Conservation (phyloP, 2,888 invertebrate genomes). For the Gordius sp. region DNA sequence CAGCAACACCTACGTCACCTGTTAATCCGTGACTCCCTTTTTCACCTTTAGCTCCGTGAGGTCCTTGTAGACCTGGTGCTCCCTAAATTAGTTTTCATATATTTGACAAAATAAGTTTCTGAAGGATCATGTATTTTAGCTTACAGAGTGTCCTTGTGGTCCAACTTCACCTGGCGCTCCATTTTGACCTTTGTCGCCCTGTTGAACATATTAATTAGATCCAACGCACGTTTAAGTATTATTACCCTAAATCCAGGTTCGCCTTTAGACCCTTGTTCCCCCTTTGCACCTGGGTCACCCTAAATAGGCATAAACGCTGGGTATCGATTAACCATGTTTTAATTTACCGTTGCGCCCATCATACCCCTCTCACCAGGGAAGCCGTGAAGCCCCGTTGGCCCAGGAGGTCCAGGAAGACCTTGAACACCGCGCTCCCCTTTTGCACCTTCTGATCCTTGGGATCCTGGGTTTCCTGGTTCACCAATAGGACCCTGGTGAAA, state of each 20-base stretch:
- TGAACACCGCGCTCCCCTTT: slow-evolving; percentile 14
- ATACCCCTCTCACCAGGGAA: slow-evolving; percentile 16
- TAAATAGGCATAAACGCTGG: not conserved
- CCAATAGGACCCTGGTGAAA: not conserved
- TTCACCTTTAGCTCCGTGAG: not conserved
- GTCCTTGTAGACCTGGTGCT: not conserved
- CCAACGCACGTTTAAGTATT: not conserved
- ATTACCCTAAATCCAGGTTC: slow-evolving; percentile 18
- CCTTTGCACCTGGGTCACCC: slow-evolving; percentile 1
- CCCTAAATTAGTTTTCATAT: not conserved
- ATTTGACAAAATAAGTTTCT: too few species aligned
- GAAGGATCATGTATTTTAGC: too few species aligned
- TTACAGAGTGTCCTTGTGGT: not conserved
- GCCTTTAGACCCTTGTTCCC: slow-evolving; percentile 5
- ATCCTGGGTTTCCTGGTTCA: slow-evolving; percentile 14
- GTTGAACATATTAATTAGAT: not conserved
- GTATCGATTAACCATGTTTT: not conserved
- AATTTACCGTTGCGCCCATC: slow-evolving; percentile 15
- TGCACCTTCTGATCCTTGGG: slow-evolving; percentile 17
- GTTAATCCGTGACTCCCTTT: not conserved
- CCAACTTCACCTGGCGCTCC: slow-evolving; percentile 1
- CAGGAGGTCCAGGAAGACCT: slow-evolving; percentile 17
- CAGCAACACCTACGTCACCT: not conserved
- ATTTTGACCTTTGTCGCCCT: slow-evolving; percentile 12
- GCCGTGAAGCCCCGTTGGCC: slow-evolving; percentile 19